A percentile compares a stretch with the other conserved stretches of the same genome.
These are phyloP conservation scores for Sylvia atricapilla DNA, from an alignment of 2,113 vertebrate genomes.

Conservation along the genomic window DNA sequence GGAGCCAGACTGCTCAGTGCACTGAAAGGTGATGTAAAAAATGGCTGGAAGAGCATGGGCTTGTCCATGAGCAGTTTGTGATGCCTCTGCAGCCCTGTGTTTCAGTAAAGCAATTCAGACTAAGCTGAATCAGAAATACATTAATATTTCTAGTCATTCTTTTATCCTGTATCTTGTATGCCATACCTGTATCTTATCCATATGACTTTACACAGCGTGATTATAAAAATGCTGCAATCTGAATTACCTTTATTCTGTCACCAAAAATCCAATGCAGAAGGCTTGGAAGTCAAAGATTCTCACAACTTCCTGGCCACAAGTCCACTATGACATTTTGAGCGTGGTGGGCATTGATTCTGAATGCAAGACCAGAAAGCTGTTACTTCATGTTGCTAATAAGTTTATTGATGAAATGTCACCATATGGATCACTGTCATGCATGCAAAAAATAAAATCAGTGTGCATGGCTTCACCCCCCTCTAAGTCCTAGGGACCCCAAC, in stretches of 20 bases:
- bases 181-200: fast-evolving
- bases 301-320: background rate
- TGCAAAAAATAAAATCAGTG: background rate
- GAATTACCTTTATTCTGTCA: background rate
- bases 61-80: background rate
- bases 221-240: background rate
- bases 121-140: background rate
- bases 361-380: background rate
- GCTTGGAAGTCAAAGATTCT: background rate
- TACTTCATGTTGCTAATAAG: background rate
- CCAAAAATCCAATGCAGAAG: background rate
- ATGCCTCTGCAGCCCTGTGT: background rate
- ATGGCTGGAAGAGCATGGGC: background rate
- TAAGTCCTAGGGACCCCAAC: background rate
- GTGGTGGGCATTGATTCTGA: background rate
- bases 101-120: background rate
- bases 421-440: background rate
- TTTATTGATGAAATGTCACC: background rate
- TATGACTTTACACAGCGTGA: background rate
- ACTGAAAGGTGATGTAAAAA: background rate
- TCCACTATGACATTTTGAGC: background rate
- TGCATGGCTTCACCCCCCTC: background rate
- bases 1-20: background rate
- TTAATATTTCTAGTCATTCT: background rate
- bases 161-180: background rate